Evolutionary conservation across 2,797 vertebrate genomes (phyloP), one percentile per base, ranked within the genome.

Genomic region (Hapalemur alaotrensis): DNA sequence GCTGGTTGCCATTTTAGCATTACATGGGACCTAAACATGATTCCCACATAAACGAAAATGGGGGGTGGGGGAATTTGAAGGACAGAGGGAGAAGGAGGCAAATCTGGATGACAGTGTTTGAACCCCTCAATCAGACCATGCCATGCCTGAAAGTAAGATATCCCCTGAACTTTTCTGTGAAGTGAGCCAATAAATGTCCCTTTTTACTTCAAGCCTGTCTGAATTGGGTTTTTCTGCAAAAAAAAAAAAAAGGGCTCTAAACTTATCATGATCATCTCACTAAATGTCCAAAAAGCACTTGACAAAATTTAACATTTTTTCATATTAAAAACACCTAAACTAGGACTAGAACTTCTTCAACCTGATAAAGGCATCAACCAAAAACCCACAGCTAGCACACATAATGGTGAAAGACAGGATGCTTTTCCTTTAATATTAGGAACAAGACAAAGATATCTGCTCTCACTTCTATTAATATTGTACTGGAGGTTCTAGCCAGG

Each of bases 221-320:
- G 28, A 79, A 67, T 14, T 81, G 52, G 11, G 23, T 20, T 82
- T 93, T 81, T 86, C 57, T 72, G 67, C 41, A 93, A 83, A 94
- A 50, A 54, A 22, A 54, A 20, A 54, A 23, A 57, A 23, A 79
- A 59, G 85, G 88, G 48, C 81, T 54, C 72, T 81, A n/a, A 93
- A 80, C 32, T 85, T 85, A 76, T 63, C 50, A 59, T 67, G 22
- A 91, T 86, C 43, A 82, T 41, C 69, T 79, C 43, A 80, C 28
- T 72, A 89, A 86, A 78, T 2, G 28, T 28, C 67, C 7, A 46
- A 78, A 80, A 93, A 54, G 22, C 30, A 73, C 28, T 48, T 78
- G 63, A 92, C 8, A 93, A 91, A 93, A 81, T 78, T 54, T 86
- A 89, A 95, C 12, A 81, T 15, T 13, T 22, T 91, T 59, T 86